phyloP scores from a whole-genome alignment of 2,888 invertebrate species.

The Microctonus hyperodae region DNA sequence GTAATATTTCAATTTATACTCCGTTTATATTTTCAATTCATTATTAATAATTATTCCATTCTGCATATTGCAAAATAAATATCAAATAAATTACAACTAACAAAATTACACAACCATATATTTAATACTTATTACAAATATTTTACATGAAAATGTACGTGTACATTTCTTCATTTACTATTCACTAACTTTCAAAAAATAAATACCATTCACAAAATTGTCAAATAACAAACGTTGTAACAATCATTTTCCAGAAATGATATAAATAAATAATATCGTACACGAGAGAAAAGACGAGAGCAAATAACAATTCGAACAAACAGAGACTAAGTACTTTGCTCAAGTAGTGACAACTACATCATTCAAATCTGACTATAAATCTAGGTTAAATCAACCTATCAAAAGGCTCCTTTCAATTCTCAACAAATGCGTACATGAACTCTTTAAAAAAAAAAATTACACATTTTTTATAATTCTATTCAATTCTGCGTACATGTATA shows the following conservation, averaged over 20 bases:
- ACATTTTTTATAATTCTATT: too few relatives aligned
- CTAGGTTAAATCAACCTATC: slow-evolving; percentile 1
- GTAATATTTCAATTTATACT: background rate
- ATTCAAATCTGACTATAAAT: background rate
- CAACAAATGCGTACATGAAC: background rate
- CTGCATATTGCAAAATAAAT: too few relatives aligned
- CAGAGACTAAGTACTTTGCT: background rate
- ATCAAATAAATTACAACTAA: too few relatives aligned
- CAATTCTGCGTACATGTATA: too few relatives aligned
- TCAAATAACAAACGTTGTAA: background rate
- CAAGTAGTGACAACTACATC: background rate
- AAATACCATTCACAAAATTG: too few relatives aligned
- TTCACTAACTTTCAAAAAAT: too few relatives aligned
- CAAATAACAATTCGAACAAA: background rate
- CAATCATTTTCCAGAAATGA: background rate
- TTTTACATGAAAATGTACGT: too few relatives aligned
- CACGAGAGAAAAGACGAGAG: background rate
- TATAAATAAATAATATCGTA: background rate
- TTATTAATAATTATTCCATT: too few relatives aligned
- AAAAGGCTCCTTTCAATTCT: background rate
- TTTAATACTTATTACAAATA: too few relatives aligned
- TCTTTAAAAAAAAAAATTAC: background rate
- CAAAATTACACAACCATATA: too few relatives aligned
- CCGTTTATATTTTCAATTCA: too few relatives aligned
- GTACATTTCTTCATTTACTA: too few relatives aligned